Conservation (phyloP, 2,888 invertebrate genomes). For the Desoria tigrina region DNA sequence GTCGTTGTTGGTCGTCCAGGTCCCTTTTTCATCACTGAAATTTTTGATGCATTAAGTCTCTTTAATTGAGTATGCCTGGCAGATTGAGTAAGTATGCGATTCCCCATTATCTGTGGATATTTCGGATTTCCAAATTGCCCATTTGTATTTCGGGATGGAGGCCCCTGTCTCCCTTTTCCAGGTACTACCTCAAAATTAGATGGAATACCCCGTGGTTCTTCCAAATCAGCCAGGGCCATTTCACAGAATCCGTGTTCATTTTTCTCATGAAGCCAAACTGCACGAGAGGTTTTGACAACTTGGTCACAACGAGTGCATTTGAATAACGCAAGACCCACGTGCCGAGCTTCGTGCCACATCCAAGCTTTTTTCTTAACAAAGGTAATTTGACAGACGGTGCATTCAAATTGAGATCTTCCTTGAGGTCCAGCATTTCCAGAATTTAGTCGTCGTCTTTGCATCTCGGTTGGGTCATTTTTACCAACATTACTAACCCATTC, state of each 20-base stretch:
- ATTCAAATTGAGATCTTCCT: conserved; percentile 14
- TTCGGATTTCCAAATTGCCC: background rate
- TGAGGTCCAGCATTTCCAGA: conserved; percentile 14
- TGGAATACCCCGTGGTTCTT: conserved; percentile 16
- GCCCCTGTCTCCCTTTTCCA: conserved; percentile 3
- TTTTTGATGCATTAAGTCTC: background rate
- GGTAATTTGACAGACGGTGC: conserved; percentile 41
- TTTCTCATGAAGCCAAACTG: conserved; percentile 48
- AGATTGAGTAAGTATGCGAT: conserved; percentile 1
- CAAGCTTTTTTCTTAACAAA: conserved; percentile 42
- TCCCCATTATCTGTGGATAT: background rate
- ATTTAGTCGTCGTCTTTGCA: background rate
- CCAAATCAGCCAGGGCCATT: conserved; percentile 1
- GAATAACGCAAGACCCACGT: conserved; percentile 48
- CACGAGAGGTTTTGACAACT: conserved; percentile 36
- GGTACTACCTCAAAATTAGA: conserved; percentile 21
- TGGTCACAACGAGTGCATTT: conserved; percentile 50
- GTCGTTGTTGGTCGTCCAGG: background rate
- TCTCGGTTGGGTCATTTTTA: conserved; percentile 13
- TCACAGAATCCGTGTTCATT: conserved; percentile 37
- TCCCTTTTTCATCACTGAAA: background rate
- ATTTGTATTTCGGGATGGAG: background rate
- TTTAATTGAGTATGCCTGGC: background rate
- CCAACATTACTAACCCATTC: conserved; percentile 49
- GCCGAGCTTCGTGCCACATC: conserved; percentile 52